These are phyloP conservation scores for Diachasma alloeum DNA, from an alignment of 1,140 invertebrate species.

Conservation along the genomic window DNA sequence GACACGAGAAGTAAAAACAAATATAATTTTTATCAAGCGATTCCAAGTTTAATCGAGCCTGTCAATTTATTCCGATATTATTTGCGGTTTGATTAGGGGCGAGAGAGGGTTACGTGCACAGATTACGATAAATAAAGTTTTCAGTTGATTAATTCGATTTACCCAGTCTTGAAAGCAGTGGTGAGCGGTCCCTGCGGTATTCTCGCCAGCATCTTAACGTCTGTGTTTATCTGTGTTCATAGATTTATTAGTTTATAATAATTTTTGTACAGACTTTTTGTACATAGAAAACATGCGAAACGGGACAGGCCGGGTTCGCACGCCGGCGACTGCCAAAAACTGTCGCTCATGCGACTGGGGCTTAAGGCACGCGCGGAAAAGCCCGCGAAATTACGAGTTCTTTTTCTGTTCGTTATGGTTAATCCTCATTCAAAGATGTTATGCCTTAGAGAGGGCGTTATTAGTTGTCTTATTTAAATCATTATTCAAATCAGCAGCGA, in stretches of 20 bases:
- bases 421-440: too few species aligned
- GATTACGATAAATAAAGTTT: neutral
- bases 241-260: neutral
- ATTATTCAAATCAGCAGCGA: too few species aligned
- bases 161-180: neutral
- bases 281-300: neutral
- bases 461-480: too few species aligned
- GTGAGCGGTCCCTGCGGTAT: neutral
- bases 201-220: neutral
- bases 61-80: neutral
- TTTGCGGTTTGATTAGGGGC: neutral
- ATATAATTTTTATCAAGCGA: too few species aligned
- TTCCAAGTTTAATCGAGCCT: neutral
- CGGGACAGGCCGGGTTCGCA: neutral
- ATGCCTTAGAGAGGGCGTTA: too few species aligned
- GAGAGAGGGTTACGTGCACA: neutral
- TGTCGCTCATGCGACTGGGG: too few species aligned
- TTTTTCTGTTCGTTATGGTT: too few species aligned
- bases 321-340: too few species aligned
- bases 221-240: neutral
- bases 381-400: too few species aligned
- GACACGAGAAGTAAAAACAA: too few species aligned
- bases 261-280: neutral
- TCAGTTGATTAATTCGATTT: neutral
- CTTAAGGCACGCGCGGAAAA: too few species aligned